Percentiles rank a stretch among this genome's conserved stretches.
These are phyloP conservation scores for Dromas ardeola DNA, from an alignment of 2,113 vertebrate species.

Conservation along the genomic window DNA sequence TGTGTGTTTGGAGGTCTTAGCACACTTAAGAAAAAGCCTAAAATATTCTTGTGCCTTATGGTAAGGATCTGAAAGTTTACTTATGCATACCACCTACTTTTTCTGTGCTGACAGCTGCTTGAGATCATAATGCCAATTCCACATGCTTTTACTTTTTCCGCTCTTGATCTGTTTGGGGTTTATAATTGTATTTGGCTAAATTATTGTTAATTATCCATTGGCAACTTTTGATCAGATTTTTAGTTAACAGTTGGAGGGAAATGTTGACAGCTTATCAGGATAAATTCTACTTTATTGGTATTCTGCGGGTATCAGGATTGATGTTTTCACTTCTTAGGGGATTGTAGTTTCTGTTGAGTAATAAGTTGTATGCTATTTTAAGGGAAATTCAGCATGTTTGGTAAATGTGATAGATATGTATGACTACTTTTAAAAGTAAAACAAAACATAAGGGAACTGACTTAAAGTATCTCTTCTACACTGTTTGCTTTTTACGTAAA, in stretches of 20 bases:
- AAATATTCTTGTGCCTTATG: neutral
- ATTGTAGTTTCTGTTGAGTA: neutral
- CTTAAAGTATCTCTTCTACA: neutral
- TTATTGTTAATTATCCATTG: neutral
- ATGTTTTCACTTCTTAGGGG: neutral
- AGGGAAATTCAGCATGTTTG: neutral
- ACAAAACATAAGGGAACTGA: neutral
- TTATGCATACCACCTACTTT: neutral
- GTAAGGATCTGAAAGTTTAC: neutral
- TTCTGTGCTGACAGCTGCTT: neutral
- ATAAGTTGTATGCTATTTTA: neutral
- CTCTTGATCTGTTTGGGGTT: neutral
- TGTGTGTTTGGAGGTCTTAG: neutral
- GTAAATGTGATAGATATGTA: neutral
- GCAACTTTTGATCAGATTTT: neutral
- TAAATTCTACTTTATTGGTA: neutral
- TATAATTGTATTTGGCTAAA: neutral
- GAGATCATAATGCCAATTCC: neutral
- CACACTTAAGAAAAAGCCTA: neutral
- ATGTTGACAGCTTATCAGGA: neutral
- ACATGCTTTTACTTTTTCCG: neutral
- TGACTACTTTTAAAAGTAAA: neutral
- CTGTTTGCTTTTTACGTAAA: neutral
- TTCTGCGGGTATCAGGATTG: neutral
- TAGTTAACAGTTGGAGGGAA: neutral